Base-by-base conservation (phyloP, 2,888 invertebrate species). In the Meteorus colon region DNA sequence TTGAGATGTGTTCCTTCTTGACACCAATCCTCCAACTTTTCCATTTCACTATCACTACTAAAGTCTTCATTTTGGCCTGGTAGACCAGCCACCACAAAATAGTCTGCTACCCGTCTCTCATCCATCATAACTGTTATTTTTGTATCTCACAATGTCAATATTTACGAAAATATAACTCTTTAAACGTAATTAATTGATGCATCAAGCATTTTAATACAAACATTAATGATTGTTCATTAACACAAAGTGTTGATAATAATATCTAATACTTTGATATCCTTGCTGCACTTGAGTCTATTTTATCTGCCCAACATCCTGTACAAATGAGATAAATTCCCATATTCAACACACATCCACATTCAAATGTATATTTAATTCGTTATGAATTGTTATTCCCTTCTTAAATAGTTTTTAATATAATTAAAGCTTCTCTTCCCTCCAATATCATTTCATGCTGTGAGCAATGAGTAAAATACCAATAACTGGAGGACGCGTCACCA, bases 81-180 rank as follows among this genome's bases (percentile, higher is more conserved):
- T 89, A 98, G 92, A 37, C 99, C 99, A 87, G 98, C 98, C 79
- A 99, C 96, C 82, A 99, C 98, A 92, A 99, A 99, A 91, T 99
- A 99, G 91, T 99, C 99, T 31, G 97, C 98, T 80, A 98, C 96
- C 90, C 95, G 92, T 87, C 94, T 92, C 85, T 96, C 96, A 88
- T 96, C 96, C 96, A 96, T 96, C 82, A 77, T 78, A 72, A 76
- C 24, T 71, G 37, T 48, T 24, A 19, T 68, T 67, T 45, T 48
- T 41, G 19, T 59, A 66, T 41, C 37, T 67, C 41, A 24, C 24
- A 8, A 45, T 8, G 48, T 51, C 51, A 73, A 29, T 16, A n/a
- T 62, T 31, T 31, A 55, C 2, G 14, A 62, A 29, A 62, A 31
- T 62, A 62, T 62, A 34, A n/a, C 41, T 24, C 71, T 62, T 62